These are phyloP conservation scores for Dromius quadrimaculatus DNA, from an alignment of 2,888 invertebrate species.

Conservation along the genomic window DNA sequence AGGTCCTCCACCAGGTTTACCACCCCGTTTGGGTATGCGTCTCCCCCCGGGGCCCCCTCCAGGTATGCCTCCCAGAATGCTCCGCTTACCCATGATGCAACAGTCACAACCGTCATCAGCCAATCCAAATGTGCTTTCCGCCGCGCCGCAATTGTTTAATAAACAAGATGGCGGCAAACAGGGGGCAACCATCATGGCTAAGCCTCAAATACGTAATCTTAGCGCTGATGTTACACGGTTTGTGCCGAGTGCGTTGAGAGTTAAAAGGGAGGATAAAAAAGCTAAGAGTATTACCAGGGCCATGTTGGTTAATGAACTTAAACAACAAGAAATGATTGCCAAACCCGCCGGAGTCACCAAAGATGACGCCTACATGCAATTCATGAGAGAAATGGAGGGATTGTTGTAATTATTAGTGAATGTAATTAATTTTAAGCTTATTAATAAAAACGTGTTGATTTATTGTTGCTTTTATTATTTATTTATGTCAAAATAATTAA, in stretches of 20 bases:
- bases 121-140: conserved; percentile 80
- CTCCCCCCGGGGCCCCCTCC: conserved; percentile 73
- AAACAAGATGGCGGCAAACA: conserved; percentile 74
- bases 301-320: conserved; percentile 69
- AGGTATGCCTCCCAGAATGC: conserved; percentile 56
- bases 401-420: too few relatives aligned
- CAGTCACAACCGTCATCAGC: conserved; percentile 54
- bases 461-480: too few relatives aligned
- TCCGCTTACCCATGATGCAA: conserved; percentile 54
- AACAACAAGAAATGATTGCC: conserved; percentile 67
- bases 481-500: too few relatives aligned
- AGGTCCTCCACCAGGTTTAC: conserved; percentile 75
- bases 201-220: conserved; percentile 94
- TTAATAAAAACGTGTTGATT: too few relatives aligned
- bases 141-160: conserved; percentile 85
- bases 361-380: conserved; percentile 98
- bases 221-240: conserved; percentile 96
- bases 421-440: too few relatives aligned
- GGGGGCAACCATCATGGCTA: conserved; percentile 90
- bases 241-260: conserved; percentile 91
- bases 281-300: conserved; percentile 69
- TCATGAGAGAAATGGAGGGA: conserved; percentile 98
- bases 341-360: conserved; percentile 73
- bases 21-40: conserved; percentile 70
- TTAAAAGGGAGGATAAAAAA: conserved; percentile 87